Percentiles rank a stretch among this genome's conserved stretches.
These are phyloP conservation scores for Mactromeris polynyma DNA, from an alignment of 2,888 invertebrate genomes.

Conservation along the genomic window DNA sequence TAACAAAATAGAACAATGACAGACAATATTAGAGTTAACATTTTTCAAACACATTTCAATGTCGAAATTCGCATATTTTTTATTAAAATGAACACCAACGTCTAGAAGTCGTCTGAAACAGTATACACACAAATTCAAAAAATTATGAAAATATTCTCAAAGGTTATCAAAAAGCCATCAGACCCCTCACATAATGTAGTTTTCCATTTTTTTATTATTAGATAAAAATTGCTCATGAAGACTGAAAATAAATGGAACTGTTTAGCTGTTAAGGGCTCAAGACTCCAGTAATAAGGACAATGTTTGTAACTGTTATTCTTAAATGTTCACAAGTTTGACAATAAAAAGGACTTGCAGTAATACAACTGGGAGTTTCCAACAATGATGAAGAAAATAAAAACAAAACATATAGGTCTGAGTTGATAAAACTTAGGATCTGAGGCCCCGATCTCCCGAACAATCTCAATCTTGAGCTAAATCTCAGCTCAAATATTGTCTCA, in stretches of 20 bases:
- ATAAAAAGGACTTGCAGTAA: too few relatives aligned
- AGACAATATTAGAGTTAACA: not conserved
- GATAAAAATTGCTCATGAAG: too few relatives aligned
- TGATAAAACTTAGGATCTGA: too few relatives aligned
- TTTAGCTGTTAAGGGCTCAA: not conserved
- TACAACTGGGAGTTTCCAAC: too few relatives aligned
- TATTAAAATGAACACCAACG: not conserved
- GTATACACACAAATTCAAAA: not conserved
- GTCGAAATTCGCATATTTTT: not conserved
- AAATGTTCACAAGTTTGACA: too few relatives aligned
- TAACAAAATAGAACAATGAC: slow-evolving; percentile 3
- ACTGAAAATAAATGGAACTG: not conserved
- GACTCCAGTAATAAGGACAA: not conserved
- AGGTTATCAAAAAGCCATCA: not conserved
- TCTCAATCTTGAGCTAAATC: too few relatives aligned
- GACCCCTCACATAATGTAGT: not conserved
- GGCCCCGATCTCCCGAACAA: too few relatives aligned
- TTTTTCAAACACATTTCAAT: slow-evolving; percentile 2
- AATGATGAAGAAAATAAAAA: too few relatives aligned
- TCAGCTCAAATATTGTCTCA: too few relatives aligned
- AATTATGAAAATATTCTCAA: not conserved
- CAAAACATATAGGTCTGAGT: too few relatives aligned
- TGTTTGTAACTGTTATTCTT: too few relatives aligned
- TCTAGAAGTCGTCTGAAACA: not conserved
- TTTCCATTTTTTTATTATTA: not conserved